These are phyloP conservation scores for Phorcus lineatus DNA, from an alignment of 2,888 invertebrate genomes.

Conservation along the genomic window DNA sequence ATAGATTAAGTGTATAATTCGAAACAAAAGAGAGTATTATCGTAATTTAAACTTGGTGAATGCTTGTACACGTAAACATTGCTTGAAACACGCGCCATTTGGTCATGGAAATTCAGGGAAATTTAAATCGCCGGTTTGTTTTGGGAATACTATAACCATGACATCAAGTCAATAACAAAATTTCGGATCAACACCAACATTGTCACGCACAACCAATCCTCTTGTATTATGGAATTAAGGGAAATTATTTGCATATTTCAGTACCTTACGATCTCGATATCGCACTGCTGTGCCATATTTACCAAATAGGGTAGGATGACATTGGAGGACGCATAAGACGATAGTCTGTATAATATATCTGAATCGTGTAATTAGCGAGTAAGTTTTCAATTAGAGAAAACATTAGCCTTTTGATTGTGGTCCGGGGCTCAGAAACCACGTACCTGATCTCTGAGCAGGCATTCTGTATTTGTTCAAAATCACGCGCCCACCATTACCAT, in stretches of 20 bases:
- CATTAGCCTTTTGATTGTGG: slow-evolving; percentile 4
- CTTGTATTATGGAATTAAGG: background rate
- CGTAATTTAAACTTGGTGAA: background rate
- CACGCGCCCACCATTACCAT: slow-evolving; percentile 77
- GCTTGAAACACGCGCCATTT: slow-evolving; percentile 68
- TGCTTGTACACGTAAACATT: slow-evolving; percentile 37
- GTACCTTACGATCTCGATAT: slow-evolving; percentile 36
- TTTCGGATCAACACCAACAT: background rate
- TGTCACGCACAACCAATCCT: background rate
- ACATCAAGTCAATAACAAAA: background rate
- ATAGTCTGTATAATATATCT: slow-evolving; percentile 5
- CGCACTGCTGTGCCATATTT: slow-evolving; percentile 41
- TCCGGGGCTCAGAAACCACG: slow-evolving; percentile 24
- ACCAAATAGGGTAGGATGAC: slow-evolving; percentile 36
- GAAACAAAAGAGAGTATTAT: no score
- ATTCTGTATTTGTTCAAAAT: slow-evolving; percentile 76
- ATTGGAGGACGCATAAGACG: slow-evolving; percentile 25
- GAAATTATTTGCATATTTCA: slow-evolving; percentile 36
- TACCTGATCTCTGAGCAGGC: slow-evolving; percentile 57
- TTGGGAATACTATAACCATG: background rate
- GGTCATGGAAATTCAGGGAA: slow-evolving; percentile 65
- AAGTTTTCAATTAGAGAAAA: background rate
- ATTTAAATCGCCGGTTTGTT: slow-evolving; percentile 59
- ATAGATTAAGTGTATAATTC: no score
- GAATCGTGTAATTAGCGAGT: slow-evolving; percentile 15